Conservation (phyloP, 2,113 vertebrate species). For the Ivindomyrus marchei region DNA sequence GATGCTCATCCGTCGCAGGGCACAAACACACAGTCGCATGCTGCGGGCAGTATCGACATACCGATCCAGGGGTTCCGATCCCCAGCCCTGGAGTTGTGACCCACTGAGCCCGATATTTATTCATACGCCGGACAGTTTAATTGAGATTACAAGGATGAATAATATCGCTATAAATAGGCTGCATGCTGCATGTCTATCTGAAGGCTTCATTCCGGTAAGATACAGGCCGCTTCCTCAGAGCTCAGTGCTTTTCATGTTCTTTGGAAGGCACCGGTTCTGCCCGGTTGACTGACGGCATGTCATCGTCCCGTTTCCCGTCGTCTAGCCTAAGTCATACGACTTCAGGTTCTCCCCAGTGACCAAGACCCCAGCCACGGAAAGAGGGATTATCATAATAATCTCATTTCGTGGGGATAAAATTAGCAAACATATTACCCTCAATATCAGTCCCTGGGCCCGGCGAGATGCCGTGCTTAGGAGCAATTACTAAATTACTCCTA, state of each 20-base stretch:
- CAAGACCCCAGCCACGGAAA: slow-evolving; percentile 67
- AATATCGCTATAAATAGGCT: neutral
- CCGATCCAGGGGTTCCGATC: neutral
- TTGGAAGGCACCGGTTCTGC: neutral
- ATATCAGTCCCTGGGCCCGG: slow-evolving; percentile 81
- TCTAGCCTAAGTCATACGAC: slow-evolving; percentile 63
- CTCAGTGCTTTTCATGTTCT: neutral
- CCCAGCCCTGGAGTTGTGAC: neutral
- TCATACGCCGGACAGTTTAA: neutral
- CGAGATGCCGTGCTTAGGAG: slow-evolving; percentile 87
- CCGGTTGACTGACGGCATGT: neutral
- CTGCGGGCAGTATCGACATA: neutral
- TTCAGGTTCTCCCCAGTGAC: slow-evolving; percentile 79
- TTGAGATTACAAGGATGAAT: neutral
- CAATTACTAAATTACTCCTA: slow-evolving; percentile 99
- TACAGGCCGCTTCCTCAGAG: neutral
- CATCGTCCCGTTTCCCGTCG: neutral
- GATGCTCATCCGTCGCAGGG: neutral
- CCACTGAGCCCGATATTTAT: neutral
- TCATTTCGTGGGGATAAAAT: slow-evolving; percentile 97
- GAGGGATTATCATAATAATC: slow-evolving; percentile 97
- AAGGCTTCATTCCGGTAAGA: neutral
- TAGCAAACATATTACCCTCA: slow-evolving; percentile 97
- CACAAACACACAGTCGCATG: neutral
- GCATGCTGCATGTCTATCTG: neutral